Evolutionary conservation across 2,113 vertebrate genomes (phyloP), one percentile per base, ranked within the genome.

Genomic region (Bufo bufo): DNA sequence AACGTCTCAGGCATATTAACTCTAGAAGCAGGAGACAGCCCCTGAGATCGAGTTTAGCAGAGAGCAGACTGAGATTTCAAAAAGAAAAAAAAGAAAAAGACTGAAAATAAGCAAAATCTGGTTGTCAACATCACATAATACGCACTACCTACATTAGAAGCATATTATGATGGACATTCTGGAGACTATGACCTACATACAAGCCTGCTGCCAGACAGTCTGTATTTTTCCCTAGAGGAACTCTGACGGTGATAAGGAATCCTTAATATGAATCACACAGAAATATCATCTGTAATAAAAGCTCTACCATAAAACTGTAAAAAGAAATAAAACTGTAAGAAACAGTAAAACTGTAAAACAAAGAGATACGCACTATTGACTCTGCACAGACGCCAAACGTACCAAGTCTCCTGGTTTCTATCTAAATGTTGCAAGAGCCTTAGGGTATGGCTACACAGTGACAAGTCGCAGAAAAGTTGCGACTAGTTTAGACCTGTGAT

Each of bases 1-100:
- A 84, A 45, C 19, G 56, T 45, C 83, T 47, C 83, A 2, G 63
- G 63, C 63, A 84, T 71, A 83, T 50, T 83, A 84, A 54, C 63
- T 84, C 47, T 2, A 71, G 82, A 63, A 84, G 82, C 82, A 43
- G 82, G 81, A 84, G 14, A 66, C 80, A 11, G 59, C 59, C 80
- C 49, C 23, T 8, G 54, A 43, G 79, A 65, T 3, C 13, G 11
- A 61, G 79, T 43, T 80, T 80, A 80, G 78, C 56, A 20, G 52
- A 56, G n/a, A 65, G 43, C 80, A 33, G 47, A 83, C 47, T 52
- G 19, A 16, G 14, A 47, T 16, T 1, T 23, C 7, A 14, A 47
- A 5, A 20, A 63, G 4, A 59, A 82, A 20, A 45, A 54, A 45
- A 17, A 82, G 43, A 3, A 83, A 63, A 47, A 47, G 13, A 33